Conservation (phyloP, 2,888 invertebrate genomes). For the Melanostoma scalare region DNA sequence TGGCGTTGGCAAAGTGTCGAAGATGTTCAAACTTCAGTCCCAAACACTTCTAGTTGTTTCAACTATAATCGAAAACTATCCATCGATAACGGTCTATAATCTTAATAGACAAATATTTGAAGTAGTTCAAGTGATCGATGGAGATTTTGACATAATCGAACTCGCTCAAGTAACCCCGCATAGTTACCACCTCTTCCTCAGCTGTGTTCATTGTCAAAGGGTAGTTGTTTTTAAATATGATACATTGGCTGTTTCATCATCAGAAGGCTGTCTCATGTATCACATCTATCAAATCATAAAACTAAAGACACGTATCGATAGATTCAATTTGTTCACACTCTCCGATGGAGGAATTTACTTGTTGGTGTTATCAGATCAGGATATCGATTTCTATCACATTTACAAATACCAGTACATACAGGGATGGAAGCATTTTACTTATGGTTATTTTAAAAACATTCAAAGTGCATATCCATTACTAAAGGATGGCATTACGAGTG, state of each 20-base stretch:
- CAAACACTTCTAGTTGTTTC: constrained; percentile 72
- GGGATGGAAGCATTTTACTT: constrained; percentile 78
- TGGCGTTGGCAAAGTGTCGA: constrained; percentile 76
- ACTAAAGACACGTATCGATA: constrained; percentile 76
- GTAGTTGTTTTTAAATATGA: constrained; percentile 75
- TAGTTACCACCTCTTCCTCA: constrained; percentile 76
- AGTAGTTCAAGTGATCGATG: constrained; percentile 77
- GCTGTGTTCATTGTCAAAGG: constrained; percentile 77
- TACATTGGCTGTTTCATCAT: not conserved
- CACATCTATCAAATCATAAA: constrained; percentile 76
- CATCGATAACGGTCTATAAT: constrained; percentile 76
- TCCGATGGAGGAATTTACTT: constrained; percentile 74
- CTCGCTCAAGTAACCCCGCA: constrained; percentile 61
- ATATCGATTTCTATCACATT: constrained; percentile 76
- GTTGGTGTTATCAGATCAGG: constrained; percentile 75
- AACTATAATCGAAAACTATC: constrained; percentile 74
- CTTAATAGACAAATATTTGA: constrained; percentile 75
- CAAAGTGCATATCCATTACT: constrained; percentile 76
- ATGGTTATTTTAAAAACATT: constrained; percentile 77
- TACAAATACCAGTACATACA: constrained; percentile 77
- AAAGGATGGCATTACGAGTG: constrained; percentile 38
- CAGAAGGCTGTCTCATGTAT: constrained; percentile 68
- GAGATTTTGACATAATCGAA: constrained; percentile 78
- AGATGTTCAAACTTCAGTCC: constrained; percentile 68
- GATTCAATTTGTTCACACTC: constrained; percentile 75